Conservation (phyloP, 2,888 invertebrate genomes). For the Girardia tigrina region DNA sequence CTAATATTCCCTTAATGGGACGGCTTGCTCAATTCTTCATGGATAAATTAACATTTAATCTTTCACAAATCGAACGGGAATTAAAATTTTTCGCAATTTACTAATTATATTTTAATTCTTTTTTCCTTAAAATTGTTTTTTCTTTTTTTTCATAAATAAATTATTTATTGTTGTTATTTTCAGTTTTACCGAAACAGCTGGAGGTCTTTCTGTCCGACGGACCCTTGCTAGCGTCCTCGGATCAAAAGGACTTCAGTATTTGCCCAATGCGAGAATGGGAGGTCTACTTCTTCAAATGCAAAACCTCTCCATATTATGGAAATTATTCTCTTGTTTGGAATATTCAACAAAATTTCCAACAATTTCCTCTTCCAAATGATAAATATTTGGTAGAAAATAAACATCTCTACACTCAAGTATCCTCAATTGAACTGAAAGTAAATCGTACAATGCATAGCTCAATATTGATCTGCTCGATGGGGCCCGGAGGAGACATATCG, state of each 20-base stretch:
- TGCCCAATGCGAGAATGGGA: background rate
- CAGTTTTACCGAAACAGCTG: background rate
- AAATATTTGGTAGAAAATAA: background rate
- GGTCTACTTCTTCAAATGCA: background rate
- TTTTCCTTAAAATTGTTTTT: too few species aligned
- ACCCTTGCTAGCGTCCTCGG: background rate
- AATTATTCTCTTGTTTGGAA: background rate
- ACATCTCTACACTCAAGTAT: background rate
- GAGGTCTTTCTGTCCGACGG: background rate
- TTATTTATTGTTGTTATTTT: too few species aligned
- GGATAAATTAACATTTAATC: too few species aligned
- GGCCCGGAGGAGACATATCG: too few species aligned
- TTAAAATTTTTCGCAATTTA: too few species aligned
- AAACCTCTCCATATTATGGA: background rate
- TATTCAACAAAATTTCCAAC: background rate
- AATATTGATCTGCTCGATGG: background rate
- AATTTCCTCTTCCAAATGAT: background rate
- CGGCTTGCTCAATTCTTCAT: too few species aligned
- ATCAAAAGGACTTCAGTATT: constrained; percentile 13
- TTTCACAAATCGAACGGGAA: too few species aligned
- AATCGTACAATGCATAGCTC: background rate
- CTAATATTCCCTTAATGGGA: too few species aligned
- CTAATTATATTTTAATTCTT: too few species aligned
- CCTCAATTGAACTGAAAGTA: background rate
- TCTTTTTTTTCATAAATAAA: too few species aligned